Conservation (phyloP, 2,888 invertebrate genomes). For the Andrena fulva region DNA sequence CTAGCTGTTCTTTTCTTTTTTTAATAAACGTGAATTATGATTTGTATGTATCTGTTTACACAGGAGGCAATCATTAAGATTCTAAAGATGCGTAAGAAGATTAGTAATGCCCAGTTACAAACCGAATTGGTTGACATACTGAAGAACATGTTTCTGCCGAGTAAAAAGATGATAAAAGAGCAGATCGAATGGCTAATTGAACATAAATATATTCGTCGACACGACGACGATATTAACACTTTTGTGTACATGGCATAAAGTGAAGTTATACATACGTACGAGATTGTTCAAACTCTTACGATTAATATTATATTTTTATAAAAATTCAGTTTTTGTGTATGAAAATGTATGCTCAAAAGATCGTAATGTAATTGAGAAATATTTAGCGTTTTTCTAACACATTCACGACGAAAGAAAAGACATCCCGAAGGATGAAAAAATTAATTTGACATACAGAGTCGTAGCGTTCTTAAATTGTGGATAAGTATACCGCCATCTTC, state of each 20-base stretch:
- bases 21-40: constrained; percentile 1
- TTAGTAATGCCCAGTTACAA: constrained; percentile 97
- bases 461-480: constrained; percentile 50
- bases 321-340: constrained; percentile 68
- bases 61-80: constrained; percentile 99
- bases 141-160: constrained; percentile 99
- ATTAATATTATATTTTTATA: constrained; percentile 82
- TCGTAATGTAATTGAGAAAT: constrained; percentile 43
- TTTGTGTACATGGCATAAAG: constrained; percentile 98
- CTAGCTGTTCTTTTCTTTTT: not conserved
- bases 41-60: constrained; percentile 27
- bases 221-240: constrained; percentile 98
- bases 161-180: constrained; percentile 99
- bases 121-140: constrained; percentile 99
- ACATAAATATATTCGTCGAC: constrained; percentile 98
- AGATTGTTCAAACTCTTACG: constrained; percentile 67
- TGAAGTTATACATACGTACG: constrained; percentile 68
- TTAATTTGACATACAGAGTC: constrained; percentile 38
- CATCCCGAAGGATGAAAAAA: constrained; percentile 33
- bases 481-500: constrained; percentile 17
- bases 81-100: constrained; percentile 98
- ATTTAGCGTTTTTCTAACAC: constrained; percentile 55
- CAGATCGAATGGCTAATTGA: constrained; percentile 99
- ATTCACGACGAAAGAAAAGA: constrained; percentile 26
- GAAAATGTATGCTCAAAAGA: constrained; percentile 63